Evolutionary conservation across 2,888 invertebrate species (phyloP), one percentile per base, ranked within the genome.

Genomic region (Euproctis similis): DNA sequence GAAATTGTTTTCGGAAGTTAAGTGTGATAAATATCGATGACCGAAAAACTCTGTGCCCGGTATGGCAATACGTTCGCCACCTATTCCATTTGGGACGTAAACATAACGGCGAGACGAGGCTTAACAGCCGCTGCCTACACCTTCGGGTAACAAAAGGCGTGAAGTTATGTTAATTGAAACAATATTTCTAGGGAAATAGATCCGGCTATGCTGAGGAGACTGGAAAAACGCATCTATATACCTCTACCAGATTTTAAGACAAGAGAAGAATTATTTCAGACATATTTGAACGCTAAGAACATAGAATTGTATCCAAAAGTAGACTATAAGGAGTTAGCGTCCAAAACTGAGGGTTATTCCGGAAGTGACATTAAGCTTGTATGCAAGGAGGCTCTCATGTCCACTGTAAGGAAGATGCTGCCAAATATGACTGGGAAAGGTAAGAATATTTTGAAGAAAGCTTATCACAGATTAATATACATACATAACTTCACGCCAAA

Each of bases 151-250:
- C n/a, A n/a, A n/a, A n/a, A n/a, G n/a, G n/a, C n/a, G n/a, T n/a
- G n/a, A n/a, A n/a, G n/a, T n/a, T n/a, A n/a, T n/a, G n/a, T n/a
- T n/a, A n/a, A n/a, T n/a, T n/a, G n/a, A n/a, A n/a, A n/a, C n/a
- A n/a, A n/a, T n/a, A n/a, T n/a, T n/a, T n/a, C n/a, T n/a, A 93
- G 93, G 92, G 93, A 94, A 60, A 87, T 97, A 39, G 97, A 97
- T 63, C 86, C 91, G 39, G 96, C 97, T 0, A 89, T 97, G 74
- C 72, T 97, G 20, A 81, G 97, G 21, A 87, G 97, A 30, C 86
- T 97, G 31, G 97, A 97, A 59, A 96, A 96, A 62, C 87, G 94
- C 27, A 90, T 97, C 35, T 77, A 92, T 28, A 91, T 96, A 0
- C 91, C 92, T 14, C 73, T 96, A 17, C 97, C 97, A 0, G 87